Evolutionary conservation across 2,888 invertebrate genomes (phyloP), one percentile per base, ranked within the genome.

Genomic region (Nephrocerus scutellatus): DNA sequence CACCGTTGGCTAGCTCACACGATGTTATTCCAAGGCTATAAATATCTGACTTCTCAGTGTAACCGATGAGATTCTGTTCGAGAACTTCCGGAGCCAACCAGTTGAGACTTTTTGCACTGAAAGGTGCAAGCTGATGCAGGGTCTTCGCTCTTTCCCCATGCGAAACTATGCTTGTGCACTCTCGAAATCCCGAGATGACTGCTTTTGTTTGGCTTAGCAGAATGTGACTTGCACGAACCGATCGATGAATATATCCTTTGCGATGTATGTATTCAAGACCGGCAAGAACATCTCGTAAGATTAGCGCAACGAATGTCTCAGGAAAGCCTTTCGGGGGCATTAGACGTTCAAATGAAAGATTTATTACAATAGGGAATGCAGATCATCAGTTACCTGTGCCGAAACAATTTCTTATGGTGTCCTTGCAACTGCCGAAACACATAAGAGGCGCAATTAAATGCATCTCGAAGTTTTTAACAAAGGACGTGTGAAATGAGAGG

Each of bases 51-150:
- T 85, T 85, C 59, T 83, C 83, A 57, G 86, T 84, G 63, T 92
- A 95, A 4, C 95, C 93, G 56, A 76, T 74, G 23, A 90, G 69
- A 67, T 89, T 88, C 74, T 93, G 93, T 67, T 87, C 84, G 25
- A 95, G 69, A 8, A 93, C 70, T 65, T 95, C 93, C 0, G 93
- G 93, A 56, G 92, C 91, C 10, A 91, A 74, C 90, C 92, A 95
- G 68, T 88, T 86, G 5, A 93, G 70, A 46, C 76, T 74, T 13
- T 61, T 57, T 24, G 51, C 52, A 10, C 69, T 66, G 57, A 84
- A 83, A 0, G 77, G 73, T 1, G 89, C 87, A 61, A 89, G 81
- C 26, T 80, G 79, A 66, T 87, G 84, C 20, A 91, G 74, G 15
- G 73, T 75, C 46, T 71, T 72, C 52, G 78, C 77, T 58, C 83